These are phyloP conservation scores for Uromys caudimaculatus DNA, from an alignment of 2,797 vertebrate species.

Conservation along the genomic window DNA sequence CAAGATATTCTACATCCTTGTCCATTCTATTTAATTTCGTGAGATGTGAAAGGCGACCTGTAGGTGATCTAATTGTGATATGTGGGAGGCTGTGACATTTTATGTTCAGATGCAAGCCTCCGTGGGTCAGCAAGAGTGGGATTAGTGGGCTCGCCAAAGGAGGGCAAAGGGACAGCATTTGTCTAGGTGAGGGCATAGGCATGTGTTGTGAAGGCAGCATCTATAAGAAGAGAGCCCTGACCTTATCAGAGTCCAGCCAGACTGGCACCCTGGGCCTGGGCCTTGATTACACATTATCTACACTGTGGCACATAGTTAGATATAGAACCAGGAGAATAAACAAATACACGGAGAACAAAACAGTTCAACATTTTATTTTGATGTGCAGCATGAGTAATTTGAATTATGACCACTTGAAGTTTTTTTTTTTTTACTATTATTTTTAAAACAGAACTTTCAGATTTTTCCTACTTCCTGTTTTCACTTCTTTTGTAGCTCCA, in stretches of 20 bases:
- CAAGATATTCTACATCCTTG: not conserved
- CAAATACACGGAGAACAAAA: not conserved
- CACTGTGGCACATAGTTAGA: not conserved
- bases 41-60: not conserved
- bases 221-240: not conserved
- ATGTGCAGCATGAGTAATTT: not conserved
- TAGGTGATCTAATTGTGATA: not conserved
- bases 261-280: not conserved
- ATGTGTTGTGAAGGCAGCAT: not conserved
- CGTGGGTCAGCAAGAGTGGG: not conserved
- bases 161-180: not conserved
- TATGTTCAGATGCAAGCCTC: not conserved
- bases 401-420: not conserved
- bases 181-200: not conserved
- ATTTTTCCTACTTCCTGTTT: not conserved
- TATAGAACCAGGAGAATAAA: not conserved
- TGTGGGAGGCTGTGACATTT: not conserved
- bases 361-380: not conserved
- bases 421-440: not conserved
- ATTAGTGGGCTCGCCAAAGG: not conserved
- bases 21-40: not conserved
- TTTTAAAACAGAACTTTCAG: conserved; percentile 27
- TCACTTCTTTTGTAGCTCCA: not conserved
- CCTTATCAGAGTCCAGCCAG: not conserved
- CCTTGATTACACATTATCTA: not conserved